A percentile compares a stretch with the other conserved stretches of the same genome.
These are phyloP conservation scores for Zonotrichia leucophrys DNA, from an alignment of 2,113 vertebrate species.

Conservation along the genomic window DNA sequence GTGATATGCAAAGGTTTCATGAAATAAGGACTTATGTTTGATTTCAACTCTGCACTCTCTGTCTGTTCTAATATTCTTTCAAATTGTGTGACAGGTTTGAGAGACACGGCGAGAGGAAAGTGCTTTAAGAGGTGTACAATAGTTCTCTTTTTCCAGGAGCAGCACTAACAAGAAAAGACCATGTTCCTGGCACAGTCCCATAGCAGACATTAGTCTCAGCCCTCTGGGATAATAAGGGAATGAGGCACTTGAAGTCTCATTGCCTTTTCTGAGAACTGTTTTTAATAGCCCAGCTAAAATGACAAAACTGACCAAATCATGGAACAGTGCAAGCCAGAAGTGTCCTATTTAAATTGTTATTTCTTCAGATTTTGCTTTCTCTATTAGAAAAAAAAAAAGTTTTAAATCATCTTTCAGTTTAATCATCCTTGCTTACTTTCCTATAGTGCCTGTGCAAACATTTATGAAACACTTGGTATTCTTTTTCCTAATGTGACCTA, in stretches of 20 bases:
- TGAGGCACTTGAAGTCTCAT: constrained; percentile 23
- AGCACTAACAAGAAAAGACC: constrained; percentile 52
- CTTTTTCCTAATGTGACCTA: not conserved
- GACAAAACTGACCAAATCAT: not conserved
- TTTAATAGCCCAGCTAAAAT: constrained; percentile 22
- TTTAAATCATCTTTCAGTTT: not conserved
- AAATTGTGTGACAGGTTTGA: constrained; percentile 60
- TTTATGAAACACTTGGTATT: not conserved
- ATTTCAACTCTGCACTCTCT: constrained; percentile 66
- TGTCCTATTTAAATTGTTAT: not conserved
- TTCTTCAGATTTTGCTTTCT: not conserved
- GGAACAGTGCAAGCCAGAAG: not conserved
- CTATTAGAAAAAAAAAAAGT: not conserved
- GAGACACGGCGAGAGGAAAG: constrained; percentile 58
- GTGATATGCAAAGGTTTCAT: constrained; percentile 56
- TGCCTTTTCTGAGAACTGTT: constrained; percentile 21
- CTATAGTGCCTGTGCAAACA: not conserved
- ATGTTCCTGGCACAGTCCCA: constrained; percentile 44
- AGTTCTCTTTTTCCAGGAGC: constrained; percentile 11
- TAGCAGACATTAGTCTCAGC: constrained; percentile 46
- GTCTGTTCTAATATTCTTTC: constrained; percentile 64
- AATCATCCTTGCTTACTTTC: not conserved
- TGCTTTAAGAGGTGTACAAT: constrained; percentile 35
- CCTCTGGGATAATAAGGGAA: constrained; percentile 32
- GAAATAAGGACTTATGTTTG: constrained; percentile 45